A percentile compares a stretch with the other conserved stretches of the same genome.
Conservation (phyloP, 2,113 vertebrate genomes). For the Uropsilus gracilis region DNA sequence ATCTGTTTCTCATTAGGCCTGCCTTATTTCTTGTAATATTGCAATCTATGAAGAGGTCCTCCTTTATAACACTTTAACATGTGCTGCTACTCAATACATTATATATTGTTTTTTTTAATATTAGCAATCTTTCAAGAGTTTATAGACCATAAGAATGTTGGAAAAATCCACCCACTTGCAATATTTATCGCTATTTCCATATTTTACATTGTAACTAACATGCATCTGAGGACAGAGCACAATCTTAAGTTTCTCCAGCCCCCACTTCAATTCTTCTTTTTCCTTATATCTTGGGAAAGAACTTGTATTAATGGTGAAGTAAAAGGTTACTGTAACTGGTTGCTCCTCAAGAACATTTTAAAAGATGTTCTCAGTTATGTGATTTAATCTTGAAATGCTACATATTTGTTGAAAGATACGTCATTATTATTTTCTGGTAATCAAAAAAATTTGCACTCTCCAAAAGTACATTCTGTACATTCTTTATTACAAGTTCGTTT, state of each 20-base stretch:
- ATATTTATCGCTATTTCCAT: background rate
- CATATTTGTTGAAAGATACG: background rate
- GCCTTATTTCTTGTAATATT: background rate
- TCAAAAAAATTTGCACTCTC: conserved; percentile 24
- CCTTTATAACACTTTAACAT: background rate
- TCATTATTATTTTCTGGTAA: conserved; percentile 2
- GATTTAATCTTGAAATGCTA: conserved; percentile 29
- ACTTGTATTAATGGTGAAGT: background rate
- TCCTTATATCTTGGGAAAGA: background rate
- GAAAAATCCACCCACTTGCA: background rate
- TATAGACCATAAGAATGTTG: background rate
- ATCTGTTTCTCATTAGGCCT: background rate
- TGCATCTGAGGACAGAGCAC: background rate
- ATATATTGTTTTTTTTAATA: background rate
- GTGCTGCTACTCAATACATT: background rate
- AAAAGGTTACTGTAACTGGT: background rate
- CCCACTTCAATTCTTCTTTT: background rate
- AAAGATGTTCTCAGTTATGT: conserved; percentile 1
- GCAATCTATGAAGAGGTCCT: background rate
- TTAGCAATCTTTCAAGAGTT: conserved; percentile 8
- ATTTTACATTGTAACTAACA: background rate
- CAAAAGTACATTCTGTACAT: background rate
- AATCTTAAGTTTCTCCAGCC: background rate
- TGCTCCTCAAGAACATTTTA: background rate
- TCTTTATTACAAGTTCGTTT: background rate